Base-by-base conservation (phyloP, 2,888 invertebrate species). In the Scaptomyza caliginosa region DNA sequence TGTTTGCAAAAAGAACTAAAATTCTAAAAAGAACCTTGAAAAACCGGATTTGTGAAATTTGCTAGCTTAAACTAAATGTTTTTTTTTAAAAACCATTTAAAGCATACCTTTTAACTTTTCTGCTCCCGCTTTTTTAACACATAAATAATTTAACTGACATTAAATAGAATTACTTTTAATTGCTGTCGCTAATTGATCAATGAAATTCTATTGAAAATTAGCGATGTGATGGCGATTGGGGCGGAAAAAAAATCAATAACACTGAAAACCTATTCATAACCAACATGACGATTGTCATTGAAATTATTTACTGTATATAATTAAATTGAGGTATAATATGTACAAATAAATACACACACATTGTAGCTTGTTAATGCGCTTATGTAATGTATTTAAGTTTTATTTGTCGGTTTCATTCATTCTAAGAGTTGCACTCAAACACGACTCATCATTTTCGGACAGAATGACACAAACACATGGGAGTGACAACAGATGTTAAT, bases 401-500 rank as follows among this genome's bases (percentile, higher is more conserved):
- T 50, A 16, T 42, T 46, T 46, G 43, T 17, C 26, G 13, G n/a
- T 42, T 21, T 40, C 39, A 21, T 11, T 45, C 46, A 19, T 65
- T 68, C 39, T 58, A 32, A 50, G 56, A 63, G 43, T 66, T 67
- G 77, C 78, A 82, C 78, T 78, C 71, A 63, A 82, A 82, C 76
- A 78, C 83, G 77, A 78, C 65, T 76, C 79, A 76, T 78, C 78
- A 76, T 58, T 67, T 39, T 34, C 32, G 64, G 74, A 67, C 71
- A 59, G 70, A 56, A 60, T 64, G 74, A 63, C 74, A 74, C 62
- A 63, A 70, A 74, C 62, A 70, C 58, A 70, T 64, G 68, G 68
- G 48, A n/a, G n/a, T n/a, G n/a, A 68, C 63, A 52, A 68, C 82
- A 73, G 83, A 79, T 80, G 83, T 80, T 68, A 83, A 43, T 34